These are phyloP conservation scores for Dissostichus mawsoni DNA, from an alignment of 2,113 vertebrate genomes.

Conservation along the genomic window DNA sequence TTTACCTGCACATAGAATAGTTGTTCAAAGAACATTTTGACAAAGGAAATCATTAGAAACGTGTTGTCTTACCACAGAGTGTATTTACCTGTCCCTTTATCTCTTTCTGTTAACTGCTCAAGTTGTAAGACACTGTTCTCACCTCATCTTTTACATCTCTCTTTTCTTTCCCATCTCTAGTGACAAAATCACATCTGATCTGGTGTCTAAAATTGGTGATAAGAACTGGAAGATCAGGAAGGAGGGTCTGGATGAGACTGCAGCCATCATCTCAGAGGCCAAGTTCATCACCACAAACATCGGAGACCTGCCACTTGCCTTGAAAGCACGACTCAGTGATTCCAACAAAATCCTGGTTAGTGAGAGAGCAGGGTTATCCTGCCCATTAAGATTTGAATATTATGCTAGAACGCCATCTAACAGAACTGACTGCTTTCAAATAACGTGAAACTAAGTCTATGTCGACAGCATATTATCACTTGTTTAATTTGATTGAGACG, in stretches of 20 bases:
- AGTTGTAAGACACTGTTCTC: too few species aligned
- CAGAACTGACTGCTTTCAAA: too few species aligned
- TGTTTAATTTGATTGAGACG: not conserved
- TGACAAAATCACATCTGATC: slow-evolving; percentile 93
- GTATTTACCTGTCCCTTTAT: not conserved
- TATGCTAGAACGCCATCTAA: too few species aligned
- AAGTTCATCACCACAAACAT: slow-evolving; percentile 95
- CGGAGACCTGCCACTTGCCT: slow-evolving; percentile 92
- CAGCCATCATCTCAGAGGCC: slow-evolving; percentile 93
- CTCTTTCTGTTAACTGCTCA: too few species aligned
- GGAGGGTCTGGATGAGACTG: slow-evolving; percentile 95
- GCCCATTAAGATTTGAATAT: too few species aligned
- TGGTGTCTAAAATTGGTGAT: slow-evolving; percentile 94
- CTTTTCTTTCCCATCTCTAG: slow-evolving; percentile 71
- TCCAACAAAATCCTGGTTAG: slow-evolving; percentile 98
- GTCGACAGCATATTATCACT: not conserved
- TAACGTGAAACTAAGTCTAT: too few species aligned
- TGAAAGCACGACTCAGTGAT: slow-evolving; percentile 93
- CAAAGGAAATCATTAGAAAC: not conserved
- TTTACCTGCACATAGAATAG: not conserved
- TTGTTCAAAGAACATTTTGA: not conserved
- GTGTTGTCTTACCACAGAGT: not conserved
- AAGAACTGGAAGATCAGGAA: slow-evolving; percentile 99
- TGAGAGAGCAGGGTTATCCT: not conserved
- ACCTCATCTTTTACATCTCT: too few species aligned